phyloP scores from a whole-genome alignment of 2,888 invertebrate species.

The Serripes groenlandicus region DNA sequence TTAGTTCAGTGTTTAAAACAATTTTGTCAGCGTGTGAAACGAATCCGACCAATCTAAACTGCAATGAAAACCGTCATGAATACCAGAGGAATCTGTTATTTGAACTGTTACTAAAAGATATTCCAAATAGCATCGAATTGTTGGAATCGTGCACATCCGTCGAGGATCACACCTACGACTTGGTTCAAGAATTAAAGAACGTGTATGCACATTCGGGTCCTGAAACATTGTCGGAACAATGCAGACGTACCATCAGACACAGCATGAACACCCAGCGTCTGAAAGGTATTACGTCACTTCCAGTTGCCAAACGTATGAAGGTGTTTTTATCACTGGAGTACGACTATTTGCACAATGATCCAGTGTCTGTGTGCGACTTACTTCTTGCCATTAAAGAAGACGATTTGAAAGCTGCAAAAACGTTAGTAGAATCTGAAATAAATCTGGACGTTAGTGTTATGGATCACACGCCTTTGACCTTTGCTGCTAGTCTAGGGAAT shows the following conservation, averaged over 20 bases:
- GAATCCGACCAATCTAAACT: background rate
- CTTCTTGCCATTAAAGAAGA: constrained; percentile 44
- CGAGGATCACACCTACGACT: background rate
- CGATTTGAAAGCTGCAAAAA: constrained; percentile 18
- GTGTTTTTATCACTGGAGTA: constrained; percentile 33
- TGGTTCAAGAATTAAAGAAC: background rate
- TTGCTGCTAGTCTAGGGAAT: constrained; percentile 23
- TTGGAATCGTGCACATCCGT: background rate
- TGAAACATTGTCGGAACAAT: background rate
- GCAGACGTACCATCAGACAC: constrained; percentile 38
- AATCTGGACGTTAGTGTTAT: constrained; percentile 38
- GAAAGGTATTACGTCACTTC: constrained; percentile 47
- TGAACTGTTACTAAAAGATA: constrained; percentile 2
- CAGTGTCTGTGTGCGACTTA: constrained; percentile 21
- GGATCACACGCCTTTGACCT: constrained; percentile 41
- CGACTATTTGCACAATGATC: constrained; percentile 16
- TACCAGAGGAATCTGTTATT: background rate
- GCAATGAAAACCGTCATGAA: background rate
- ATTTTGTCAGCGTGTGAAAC: background rate
- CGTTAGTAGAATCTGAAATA: constrained; percentile 11
- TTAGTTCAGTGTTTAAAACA: background rate
- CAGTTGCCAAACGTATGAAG: constrained; percentile 49
- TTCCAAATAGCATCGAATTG: background rate
- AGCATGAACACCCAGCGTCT: constrained; percentile 35
- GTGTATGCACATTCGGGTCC: background rate